phyloP scores from a whole-genome alignment of 2,113 vertebrate species.

The Cryptomyrus ogoouensis region DNA sequence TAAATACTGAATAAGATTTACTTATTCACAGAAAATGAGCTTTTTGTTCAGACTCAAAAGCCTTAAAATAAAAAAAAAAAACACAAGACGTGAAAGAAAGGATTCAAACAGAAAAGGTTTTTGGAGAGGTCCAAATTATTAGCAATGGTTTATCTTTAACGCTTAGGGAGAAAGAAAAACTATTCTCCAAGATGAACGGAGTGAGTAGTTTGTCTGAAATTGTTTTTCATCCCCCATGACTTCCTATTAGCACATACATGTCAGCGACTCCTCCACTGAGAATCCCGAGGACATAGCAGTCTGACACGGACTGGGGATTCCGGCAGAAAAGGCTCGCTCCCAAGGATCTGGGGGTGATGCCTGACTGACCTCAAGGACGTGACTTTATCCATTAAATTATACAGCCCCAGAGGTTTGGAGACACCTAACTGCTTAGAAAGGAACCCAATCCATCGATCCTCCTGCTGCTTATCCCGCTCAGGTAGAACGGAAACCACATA shows the following conservation, averaged over 20 bases:
- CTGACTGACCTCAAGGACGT: background rate
- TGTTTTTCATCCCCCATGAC: background rate
- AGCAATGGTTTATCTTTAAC: background rate
- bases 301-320: background rate
- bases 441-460: background rate
- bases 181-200: background rate
- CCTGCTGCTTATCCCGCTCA: background rate
- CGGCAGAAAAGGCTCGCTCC: background rate
- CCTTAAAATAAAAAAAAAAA: background rate
- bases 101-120: background rate
- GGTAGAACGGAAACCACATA: background rate
- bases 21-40: slow-evolving; percentile 2
- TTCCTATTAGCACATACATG: background rate
- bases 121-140: background rate
- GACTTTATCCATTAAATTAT: background rate
- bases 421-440: background rate
- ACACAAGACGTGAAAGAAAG: background rate
- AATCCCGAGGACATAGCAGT: background rate
- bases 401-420: background rate
- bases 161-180: background rate
- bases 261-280: background rate
- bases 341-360: background rate
- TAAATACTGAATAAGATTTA: background rate
- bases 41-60: background rate
- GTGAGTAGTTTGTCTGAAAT: background rate